Evolutionary conservation across 2,113 vertebrate genomes (phyloP), one percentile per base, ranked within the genome.

Genomic region (Emydocephalus ijimae): DNA sequence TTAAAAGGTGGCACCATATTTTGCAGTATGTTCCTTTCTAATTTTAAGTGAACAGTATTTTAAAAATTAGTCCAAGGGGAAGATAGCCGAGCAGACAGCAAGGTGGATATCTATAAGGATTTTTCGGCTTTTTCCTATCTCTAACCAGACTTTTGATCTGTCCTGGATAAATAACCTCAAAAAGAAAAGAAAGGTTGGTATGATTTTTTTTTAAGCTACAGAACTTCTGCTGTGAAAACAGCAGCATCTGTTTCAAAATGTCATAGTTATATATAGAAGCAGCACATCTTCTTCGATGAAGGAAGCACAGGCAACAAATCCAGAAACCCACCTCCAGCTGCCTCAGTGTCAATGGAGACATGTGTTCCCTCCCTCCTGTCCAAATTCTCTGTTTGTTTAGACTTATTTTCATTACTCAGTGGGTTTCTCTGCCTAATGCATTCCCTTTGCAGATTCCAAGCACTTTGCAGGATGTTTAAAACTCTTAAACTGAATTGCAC

Each of bases 231-330:
- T 92, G 91, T 88, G 92, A 95, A 90, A 0, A 3, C 93, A 91
- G 95, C 92, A 93, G 94, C 94, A 95, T 90, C 93, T 96, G 94
- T 81, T 95, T 59, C 45, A 93, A 90, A 93, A 39, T 18, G 89
- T 56, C 91, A 55, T 26, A 12, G 95, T 94, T 95, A 95, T 91
- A 95, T 96, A 95, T 94, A 96, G 94, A 93, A 95, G 90, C 93
- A 56, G 91, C 0, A 0, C 87, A 89, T 89, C 94, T 50, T 89
- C 94, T 50, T 54, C 55, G 93, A 94, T 74, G 87, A 74, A 91
- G 94, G 87, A 74, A 91, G 94, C 61, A 12, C 48, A 39, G 89
- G 8, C 87, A 0, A 24, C 69, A 61, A 95, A 93, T 61, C 5
- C 93, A 91, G 92, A 88, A 92, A 90, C 94, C 91, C 87, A 74